These are phyloP conservation scores for Tuberolachnus salignus DNA, from an alignment of 2,888 invertebrate genomes.

Conservation along the genomic window DNA sequence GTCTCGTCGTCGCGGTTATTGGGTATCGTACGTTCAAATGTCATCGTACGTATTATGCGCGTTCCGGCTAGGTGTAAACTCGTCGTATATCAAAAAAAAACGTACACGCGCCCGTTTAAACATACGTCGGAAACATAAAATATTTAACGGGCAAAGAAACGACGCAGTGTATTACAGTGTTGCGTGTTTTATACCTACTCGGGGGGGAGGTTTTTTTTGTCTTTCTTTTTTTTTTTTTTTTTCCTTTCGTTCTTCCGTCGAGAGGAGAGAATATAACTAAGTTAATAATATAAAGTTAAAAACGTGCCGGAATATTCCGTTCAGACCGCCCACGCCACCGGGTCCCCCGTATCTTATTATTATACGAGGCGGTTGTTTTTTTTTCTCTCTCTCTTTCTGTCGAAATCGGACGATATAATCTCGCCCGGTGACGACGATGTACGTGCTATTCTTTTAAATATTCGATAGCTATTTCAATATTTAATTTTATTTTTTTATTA, in stretches of 20 bases:
- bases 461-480: too few species aligned
- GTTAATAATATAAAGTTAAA: neutral
- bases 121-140: too few species aligned
- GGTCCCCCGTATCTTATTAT: neutral
- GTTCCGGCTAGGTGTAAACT: too few species aligned
- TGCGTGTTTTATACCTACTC: too few species aligned
- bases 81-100: neutral
- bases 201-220: neutral
- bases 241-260: too few species aligned
- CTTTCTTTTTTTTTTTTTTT: too few species aligned
- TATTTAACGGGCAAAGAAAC: too few species aligned
- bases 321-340: neutral
- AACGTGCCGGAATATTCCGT: slow-evolving; percentile 2
- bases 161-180: too few species aligned
- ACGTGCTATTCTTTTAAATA: too few species aligned
- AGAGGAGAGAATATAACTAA: neutral
- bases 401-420: neutral
- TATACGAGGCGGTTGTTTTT: neutral
- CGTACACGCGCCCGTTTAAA: neutral
- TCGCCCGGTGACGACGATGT: too few species aligned
- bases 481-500: too few species aligned
- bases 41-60: neutral
- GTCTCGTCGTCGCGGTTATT: neutral
- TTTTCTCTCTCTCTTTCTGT: too few species aligned
- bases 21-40: neutral